Conservation (phyloP, 2,797 vertebrate species). For the Karalla daura region DNA sequence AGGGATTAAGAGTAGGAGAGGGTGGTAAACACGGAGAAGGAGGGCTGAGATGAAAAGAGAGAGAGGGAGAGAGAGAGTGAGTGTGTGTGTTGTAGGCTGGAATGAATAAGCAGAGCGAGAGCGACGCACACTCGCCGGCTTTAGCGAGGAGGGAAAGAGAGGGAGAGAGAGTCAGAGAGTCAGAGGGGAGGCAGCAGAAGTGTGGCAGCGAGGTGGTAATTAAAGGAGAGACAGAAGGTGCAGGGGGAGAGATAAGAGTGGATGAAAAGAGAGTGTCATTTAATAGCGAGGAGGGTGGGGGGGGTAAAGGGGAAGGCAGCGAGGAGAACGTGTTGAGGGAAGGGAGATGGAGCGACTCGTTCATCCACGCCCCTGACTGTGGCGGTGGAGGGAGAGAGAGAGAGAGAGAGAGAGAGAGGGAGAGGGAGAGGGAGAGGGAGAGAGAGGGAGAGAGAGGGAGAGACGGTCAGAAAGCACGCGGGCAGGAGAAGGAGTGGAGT, state of each 20-base stretch:
- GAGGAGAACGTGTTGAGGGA: slow-evolving; percentile 30
- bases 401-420: slow-evolving; percentile 54
- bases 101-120: slow-evolving; percentile 61
- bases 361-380: slow-evolving; percentile 76
- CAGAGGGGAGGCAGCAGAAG: slow-evolving; percentile 58
- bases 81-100: slow-evolving; percentile 63
- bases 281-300: slow-evolving; percentile 37
- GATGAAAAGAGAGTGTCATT: slow-evolving; percentile 56
- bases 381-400: slow-evolving; percentile 48
- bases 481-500: slow-evolving; percentile 48
- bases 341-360: slow-evolving; percentile 62
- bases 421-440: slow-evolving; percentile 48
- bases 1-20: slow-evolving; percentile 53
- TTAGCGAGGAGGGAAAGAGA: slow-evolving; percentile 54
- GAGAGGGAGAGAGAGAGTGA: slow-evolving; percentile 37
- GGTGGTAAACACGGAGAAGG: slow-evolving; percentile 54
- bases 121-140: slow-evolving; percentile 51
- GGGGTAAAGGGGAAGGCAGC: slow-evolving; percentile 50
- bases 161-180: slow-evolving; percentile 52
- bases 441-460: slow-evolving; percentile 50
- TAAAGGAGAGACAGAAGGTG: slow-evolving; percentile 69
- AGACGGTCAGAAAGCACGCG: too few relatives aligned
- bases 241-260: slow-evolving; percentile 57
- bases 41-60: slow-evolving; percentile 30
- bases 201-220: slow-evolving; percentile 67